A percentile compares a stretch with the other conserved stretches of the same genome.
These are phyloP conservation scores for Pantelozetes paolii DNA, from an alignment of 2,888 invertebrate species.

Conservation along the genomic window DNA sequence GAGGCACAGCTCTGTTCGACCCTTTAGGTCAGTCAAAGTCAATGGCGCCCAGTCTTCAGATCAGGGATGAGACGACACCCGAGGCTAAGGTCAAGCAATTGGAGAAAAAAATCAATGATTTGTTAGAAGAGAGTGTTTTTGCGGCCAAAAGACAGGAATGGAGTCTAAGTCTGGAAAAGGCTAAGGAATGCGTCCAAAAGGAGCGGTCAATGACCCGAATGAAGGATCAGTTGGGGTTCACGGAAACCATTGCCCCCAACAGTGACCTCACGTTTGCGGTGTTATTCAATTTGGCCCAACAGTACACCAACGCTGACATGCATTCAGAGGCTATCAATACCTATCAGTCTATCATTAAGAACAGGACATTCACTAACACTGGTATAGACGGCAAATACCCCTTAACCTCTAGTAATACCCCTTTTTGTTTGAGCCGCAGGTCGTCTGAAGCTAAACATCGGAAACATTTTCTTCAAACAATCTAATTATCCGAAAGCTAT, in stretches of 20 bases:
- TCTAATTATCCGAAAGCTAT: conserved; percentile 86
- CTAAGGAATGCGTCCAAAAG: conserved; percentile 91
- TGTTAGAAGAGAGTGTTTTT: conserved; percentile 84
- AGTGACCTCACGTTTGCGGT: conserved; percentile 58
- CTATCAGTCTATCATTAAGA: conserved; percentile 87
- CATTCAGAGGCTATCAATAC: conserved; percentile 92
- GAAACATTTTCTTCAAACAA: conserved; percentile 93
- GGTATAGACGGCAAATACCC: conserved; percentile 53
- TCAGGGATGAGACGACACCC: conserved; percentile 54
- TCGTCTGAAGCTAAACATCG: conserved; percentile 93
- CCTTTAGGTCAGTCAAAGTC: conserved; percentile 66
- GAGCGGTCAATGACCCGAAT: conserved; percentile 82
- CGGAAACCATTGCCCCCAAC: conserved; percentile 57
- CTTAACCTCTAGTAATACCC: not conserved
- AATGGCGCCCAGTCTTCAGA: conserved; percentile 57
- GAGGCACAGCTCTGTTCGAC: conserved; percentile 60
- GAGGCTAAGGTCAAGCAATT: conserved; percentile 85
- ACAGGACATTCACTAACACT: conserved; percentile 87
- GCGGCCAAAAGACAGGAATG: conserved; percentile 65
- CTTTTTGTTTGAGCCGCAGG: conserved; percentile 54
- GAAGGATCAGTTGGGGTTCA: conserved; percentile 73
- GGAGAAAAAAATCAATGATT: conserved; percentile 78
- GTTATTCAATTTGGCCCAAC: conserved; percentile 89
- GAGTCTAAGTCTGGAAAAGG: conserved; percentile 57
- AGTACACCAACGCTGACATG: conserved; percentile 90